Evolutionary conservation across 2,888 invertebrate species (phyloP), one percentile per base, ranked within the genome.

Genomic region (Cephalotes varians): DNA sequence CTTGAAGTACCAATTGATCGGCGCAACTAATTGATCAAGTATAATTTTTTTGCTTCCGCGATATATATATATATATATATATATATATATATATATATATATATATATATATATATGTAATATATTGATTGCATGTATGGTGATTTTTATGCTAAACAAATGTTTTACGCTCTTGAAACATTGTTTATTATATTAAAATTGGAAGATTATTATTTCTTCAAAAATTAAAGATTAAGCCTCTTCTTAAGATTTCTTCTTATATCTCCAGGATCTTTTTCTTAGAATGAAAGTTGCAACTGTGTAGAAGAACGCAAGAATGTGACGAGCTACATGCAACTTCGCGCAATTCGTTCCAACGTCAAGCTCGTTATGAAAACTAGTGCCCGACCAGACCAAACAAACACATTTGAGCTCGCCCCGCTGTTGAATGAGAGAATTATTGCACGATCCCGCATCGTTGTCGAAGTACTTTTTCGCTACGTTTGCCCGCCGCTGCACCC

Each of bases 401-500:
- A 56, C 56, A 25, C 56, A 56, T 69, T 62, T 49, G 28, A 7
- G 25, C 44, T 56, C 54, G 31, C 21, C 40, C 40, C 40, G 71
- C 18, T 31, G 69, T 77, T 77, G 77, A 79, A 69, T 56, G 71
- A 58, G 77, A 79, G 69, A 79, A 69, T 79, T 79, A 79, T 79
- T 69, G 71, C 77, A 31, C 25, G 31, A 3, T 12, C 44, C 44
- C 71, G 77, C 71, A 79, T 79, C 71, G 56, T 69, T 56, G 71
- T 79, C 77, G 71, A 79, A 79, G 25, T 77, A 51, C 44, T 79
- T 79, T 79, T 79, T 79, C 77, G 67, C 31, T 56, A 37, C 51
- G 64, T 51, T 64, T 12, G 74, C 21, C 72, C 40, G 28, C 18
- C 72, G 71, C 54, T 56, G 54, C 71, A 31, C 28, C 25, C 62